These are phyloP conservation scores for Megaleporinus macrocephalus DNA, from an alignment of 2,113 vertebrate genomes.

Conservation along the genomic window DNA sequence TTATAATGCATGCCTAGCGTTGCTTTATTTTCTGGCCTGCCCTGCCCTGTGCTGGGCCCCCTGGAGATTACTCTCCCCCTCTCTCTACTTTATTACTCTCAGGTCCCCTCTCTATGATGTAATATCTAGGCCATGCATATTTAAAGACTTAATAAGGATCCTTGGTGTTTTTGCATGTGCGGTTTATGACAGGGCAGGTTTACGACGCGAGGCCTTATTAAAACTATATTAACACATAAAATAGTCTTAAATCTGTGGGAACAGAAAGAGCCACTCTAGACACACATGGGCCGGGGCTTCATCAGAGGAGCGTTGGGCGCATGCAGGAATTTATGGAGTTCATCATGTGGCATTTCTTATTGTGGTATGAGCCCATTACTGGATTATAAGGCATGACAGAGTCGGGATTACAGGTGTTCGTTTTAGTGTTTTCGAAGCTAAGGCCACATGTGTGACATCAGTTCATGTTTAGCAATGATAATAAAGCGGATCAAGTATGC, in stretches of 20 bases:
- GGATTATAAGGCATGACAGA: conserved; percentile 21
- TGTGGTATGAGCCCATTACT: conserved; percentile 3
- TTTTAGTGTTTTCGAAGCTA: background rate
- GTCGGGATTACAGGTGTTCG: conserved; percentile 13
- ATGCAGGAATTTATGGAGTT: conserved; percentile 33
- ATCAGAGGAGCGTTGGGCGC: background rate
- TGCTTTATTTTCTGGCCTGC: conserved; percentile 20
- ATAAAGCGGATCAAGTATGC: background rate
- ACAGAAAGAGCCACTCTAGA: background rate
- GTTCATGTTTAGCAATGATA: background rate
- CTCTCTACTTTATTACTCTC: conserved; percentile 63
- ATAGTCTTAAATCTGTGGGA: conserved; percentile 12
- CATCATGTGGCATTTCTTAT: conserved; percentile 31
- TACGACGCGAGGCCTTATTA: conserved; percentile 22
- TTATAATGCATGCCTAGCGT: conserved; percentile 14
- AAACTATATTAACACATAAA: conserved; percentile 41
- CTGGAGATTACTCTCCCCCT: conserved; percentile 51
- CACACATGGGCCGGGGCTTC: background rate
- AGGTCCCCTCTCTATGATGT: conserved; percentile 36
- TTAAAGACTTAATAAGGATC: conserved; percentile 59
- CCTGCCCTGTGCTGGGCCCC: background rate
- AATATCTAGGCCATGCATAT: conserved; percentile 63
- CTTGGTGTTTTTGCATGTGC: conserved; percentile 40
- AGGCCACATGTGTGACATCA: background rate
- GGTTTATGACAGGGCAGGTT: conserved; percentile 12